Evolutionary conservation across 2,888 invertebrate genomes (phyloP).

Genomic region (Copidosoma aretas): DNA sequence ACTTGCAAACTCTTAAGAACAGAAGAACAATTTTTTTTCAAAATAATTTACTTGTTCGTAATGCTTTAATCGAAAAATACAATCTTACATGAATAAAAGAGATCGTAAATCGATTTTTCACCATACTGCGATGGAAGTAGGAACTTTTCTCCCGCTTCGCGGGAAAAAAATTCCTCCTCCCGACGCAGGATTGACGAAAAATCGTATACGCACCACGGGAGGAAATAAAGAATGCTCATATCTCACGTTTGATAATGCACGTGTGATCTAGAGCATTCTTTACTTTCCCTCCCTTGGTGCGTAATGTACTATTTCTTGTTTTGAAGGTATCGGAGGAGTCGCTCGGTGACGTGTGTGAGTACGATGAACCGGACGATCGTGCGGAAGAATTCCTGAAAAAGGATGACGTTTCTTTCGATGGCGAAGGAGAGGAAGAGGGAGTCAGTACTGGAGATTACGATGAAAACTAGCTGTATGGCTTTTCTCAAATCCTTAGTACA

Average conservation of each 20-base stretch:
- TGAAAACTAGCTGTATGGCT: background rate
- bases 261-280: too few species aligned
- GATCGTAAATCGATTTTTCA: too few species aligned
- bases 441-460: background rate
- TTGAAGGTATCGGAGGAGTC: slow-evolving; percentile 47
- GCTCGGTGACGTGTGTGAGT: slow-evolving; percentile 47
- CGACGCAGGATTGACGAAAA: too few species aligned
- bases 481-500: too few species aligned
- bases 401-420: slow-evolving; percentile 17
- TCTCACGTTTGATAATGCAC: too few species aligned
- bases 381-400: slow-evolving; percentile 45
- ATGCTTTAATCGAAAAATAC: background rate
- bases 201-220: too few species aligned
- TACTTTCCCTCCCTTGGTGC: too few species aligned
- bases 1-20: background rate
- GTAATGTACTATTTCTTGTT: background rate
- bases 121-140: too few species aligned
- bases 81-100: background rate
- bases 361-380: slow-evolving; percentile 36
- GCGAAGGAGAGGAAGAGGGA: slow-evolving; percentile 39
- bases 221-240: too few species aligned
- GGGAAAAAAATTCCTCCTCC: too few species aligned
- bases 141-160: too few species aligned
- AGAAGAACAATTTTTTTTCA: background rate
- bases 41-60: background rate